Base-by-base conservation (phyloP, 2,888 invertebrate genomes). In the Callinectes sapidus region DNA sequence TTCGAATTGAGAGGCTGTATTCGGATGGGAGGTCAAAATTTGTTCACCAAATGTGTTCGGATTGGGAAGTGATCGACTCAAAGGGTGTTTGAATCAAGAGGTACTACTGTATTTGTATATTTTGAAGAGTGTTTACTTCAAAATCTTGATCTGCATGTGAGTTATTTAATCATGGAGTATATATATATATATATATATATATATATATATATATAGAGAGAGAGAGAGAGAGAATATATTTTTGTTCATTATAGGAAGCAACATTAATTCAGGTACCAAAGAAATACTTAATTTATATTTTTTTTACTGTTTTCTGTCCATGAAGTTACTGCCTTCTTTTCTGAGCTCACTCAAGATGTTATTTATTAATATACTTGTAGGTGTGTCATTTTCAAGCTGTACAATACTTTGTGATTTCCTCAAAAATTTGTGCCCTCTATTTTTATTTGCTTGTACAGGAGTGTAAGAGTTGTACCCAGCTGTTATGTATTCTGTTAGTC, bases 391-490 rank as follows among this genome's bases (percentile, higher is more conserved):
- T 86, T 86, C 32, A 88, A 55, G 71, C 48, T 86, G 86, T 90
- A 86, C 39, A 48, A 39, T 90, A 61, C 77, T 61, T 90, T 35
- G 35, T 81, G 81, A 81, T 35, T 54, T 54, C 55, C 6, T 35
- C 71, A 42, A 89, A 89, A 89, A 14, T 42, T 86, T 86, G 42
- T 71, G 48, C 87, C 86, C 86, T 39, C 16, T 87, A 39, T 85
- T 54, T 89, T 71, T 54, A 89, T 92, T 89, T 92, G 92, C 88
- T 90, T 93, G 92, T 93, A 93, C 91, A 93, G 91, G 81, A 88
- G 54, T 89, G 89, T 91, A 85, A n/a, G n/a, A n/a, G n/a, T n/a
- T n/a, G n/a, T n/a, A n/a, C n/a, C n/a, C n/a, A n/a, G n/a, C n/a
- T n/a, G n/a, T n/a, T n/a, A n/a, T n/a, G n/a, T n/a, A n/a, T n/a